phyloP scores from a whole-genome alignment of 2,888 invertebrate species.

The Drosophila kuntzei region DNA sequence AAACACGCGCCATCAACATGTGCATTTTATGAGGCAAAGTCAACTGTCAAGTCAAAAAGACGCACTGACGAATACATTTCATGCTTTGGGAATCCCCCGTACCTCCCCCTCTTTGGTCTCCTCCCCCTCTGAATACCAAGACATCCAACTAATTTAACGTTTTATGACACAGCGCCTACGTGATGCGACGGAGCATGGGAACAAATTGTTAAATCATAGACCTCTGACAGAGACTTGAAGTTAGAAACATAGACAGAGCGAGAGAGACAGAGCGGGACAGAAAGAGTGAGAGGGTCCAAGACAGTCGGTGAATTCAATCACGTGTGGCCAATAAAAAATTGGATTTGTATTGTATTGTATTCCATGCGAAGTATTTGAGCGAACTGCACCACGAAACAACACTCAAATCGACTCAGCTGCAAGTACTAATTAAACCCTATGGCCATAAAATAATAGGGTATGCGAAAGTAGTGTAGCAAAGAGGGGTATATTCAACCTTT shows the following conservation, averaged over 20 bases:
- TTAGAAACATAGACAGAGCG: neutral
- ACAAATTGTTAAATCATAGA: conserved; percentile 75
- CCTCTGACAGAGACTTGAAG: conserved; percentile 23
- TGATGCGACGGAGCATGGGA: conserved; percentile 69
- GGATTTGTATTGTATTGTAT: conserved; percentile 57
- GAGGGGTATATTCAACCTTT: neutral
- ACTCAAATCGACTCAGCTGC: conserved; percentile 5
- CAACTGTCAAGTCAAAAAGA: conserved; percentile 46
- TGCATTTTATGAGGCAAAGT: conserved; percentile 74
- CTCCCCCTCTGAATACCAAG: conserved; percentile 11
- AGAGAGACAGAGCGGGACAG: neutral
- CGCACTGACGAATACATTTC: conserved; percentile 51
- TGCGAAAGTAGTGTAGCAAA: neutral
- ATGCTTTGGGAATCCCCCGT: conserved; percentile 63
- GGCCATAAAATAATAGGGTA: conserved; percentile 19
- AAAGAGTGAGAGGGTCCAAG: neutral
- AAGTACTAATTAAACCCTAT: conserved; percentile 25
- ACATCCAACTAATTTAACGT: conserved; percentile 77
- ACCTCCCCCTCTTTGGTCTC: neutral
- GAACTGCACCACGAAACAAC: conserved; percentile 7
- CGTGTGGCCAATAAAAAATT: conserved; percentile 76
- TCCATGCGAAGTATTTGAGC: conserved; percentile 28
- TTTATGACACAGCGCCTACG: conserved; percentile 76
- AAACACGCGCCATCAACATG: conserved; percentile 78
- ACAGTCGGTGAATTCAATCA: conserved; percentile 65